phyloP scores from a whole-genome alignment of 2,888 invertebrate genomes.

The Neoascia interrupta region DNA sequence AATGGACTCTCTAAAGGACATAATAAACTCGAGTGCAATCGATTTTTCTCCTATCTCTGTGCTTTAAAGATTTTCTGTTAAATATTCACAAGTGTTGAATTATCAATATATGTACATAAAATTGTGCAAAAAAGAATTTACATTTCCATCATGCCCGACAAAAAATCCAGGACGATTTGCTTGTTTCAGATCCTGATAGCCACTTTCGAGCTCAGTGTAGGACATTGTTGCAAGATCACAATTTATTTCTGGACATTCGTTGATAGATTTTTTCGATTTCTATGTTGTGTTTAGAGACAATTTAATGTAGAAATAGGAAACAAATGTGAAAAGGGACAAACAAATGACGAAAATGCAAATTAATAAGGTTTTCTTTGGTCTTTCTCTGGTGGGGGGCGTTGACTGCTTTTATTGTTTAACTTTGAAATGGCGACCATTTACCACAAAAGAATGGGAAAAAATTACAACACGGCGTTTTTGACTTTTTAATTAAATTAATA shows the following conservation, averaged over 20 bases:
- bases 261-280: neutral
- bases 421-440: slow-evolving; percentile 21
- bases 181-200: slow-evolving; percentile 92
- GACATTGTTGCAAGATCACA: slow-evolving; percentile 83
- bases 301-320: slow-evolving; percentile 25
- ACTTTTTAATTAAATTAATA: neutral
- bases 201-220: slow-evolving; percentile 95
- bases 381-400: slow-evolving; percentile 15
- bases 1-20: slow-evolving; percentile 13
- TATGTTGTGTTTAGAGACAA: neutral
- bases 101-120: slow-evolving; percentile 37
- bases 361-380: neutral
- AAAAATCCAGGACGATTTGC: slow-evolving; percentile 85
- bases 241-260: slow-evolving; percentile 44
- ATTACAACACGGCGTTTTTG: neutral
- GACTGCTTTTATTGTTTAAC: slow-evolving; percentile 1
- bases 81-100: neutral
- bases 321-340: slow-evolving; percentile 24
- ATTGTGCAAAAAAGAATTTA: slow-evolving; percentile 73
- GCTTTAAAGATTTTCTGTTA: neutral
- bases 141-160: slow-evolving; percentile 86
- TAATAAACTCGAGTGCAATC: slow-evolving; percentile 40
- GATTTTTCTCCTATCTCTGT: slow-evolving; percentile 16
- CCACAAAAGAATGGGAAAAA: slow-evolving; percentile 5
- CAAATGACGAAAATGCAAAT: neutral